Percentiles rank a stretch among this genome's conserved stretches.
Conservation (phyloP, 2,888 invertebrate species). For the Platynereis dumerilii region DNA sequence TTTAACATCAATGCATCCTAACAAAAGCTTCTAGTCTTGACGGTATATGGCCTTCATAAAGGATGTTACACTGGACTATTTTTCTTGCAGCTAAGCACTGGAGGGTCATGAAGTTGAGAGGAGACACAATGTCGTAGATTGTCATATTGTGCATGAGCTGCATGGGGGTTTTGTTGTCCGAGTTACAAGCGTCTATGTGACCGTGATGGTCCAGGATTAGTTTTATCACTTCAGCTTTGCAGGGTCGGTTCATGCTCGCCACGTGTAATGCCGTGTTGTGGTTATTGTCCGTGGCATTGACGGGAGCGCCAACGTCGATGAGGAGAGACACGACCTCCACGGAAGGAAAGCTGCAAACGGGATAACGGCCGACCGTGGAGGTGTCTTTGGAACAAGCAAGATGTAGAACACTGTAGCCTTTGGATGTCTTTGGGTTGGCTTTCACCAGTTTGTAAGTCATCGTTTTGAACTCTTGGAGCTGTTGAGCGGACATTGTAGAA, state of each 20-base stretch:
- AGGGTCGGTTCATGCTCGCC: slow-evolving; percentile 76
- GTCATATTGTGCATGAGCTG: slow-evolving; percentile 53
- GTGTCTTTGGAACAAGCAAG: slow-evolving; percentile 83
- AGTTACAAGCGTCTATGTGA: slow-evolving; percentile 75
- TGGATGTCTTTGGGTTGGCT: slow-evolving; percentile 68
- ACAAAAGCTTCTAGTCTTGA: slow-evolving; percentile 55
- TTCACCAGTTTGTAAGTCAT: slow-evolving; percentile 81
- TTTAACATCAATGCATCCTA: slow-evolving; percentile 56
- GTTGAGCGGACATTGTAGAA: slow-evolving; percentile 52
- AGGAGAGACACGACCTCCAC: slow-evolving; percentile 75
- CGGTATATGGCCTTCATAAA: slow-evolving; percentile 55
- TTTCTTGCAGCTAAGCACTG: slow-evolving; percentile 59
- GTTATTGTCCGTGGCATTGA: slow-evolving; percentile 79
- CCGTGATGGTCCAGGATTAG: slow-evolving; percentile 81
- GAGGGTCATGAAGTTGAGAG: slow-evolving; percentile 53
- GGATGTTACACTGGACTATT: slow-evolving; percentile 74
- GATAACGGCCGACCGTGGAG: slow-evolving; percentile 72
- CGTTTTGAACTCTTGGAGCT: slow-evolving; percentile 69
- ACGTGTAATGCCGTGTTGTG: slow-evolving; percentile 90
- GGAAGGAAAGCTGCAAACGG: slow-evolving; percentile 76
- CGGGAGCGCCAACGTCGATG: slow-evolving; percentile 79
- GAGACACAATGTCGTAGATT: slow-evolving; percentile 51
- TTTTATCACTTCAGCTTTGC: slow-evolving; percentile 75
- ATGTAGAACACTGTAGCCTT: slow-evolving; percentile 68
- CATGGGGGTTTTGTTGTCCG: slow-evolving; percentile 51